These are phyloP conservation scores for Marcusenius ussheri DNA, from an alignment of 2,113 vertebrate genomes.

Conservation along the genomic window DNA sequence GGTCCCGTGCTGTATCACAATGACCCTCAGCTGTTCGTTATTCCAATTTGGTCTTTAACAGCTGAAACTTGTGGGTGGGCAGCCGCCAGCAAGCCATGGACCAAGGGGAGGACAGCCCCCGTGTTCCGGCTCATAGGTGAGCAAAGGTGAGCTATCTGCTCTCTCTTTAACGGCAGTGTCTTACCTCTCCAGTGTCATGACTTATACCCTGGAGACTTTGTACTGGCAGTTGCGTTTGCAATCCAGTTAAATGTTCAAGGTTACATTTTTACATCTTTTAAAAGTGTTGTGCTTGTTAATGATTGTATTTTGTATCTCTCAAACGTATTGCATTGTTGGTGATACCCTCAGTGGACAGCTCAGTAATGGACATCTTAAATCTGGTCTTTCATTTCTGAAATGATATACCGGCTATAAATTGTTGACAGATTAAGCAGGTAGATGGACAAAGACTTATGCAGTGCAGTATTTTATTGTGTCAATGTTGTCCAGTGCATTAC, in stretches of 20 bases:
- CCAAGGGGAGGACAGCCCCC: constrained; percentile 36
- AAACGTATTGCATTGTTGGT: background rate
- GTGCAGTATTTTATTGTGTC: background rate
- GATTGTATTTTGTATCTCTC: background rate
- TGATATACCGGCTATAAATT: background rate
- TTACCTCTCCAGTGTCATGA: background rate
- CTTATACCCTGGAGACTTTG: background rate
- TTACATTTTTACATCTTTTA: background rate
- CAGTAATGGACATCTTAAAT: background rate
- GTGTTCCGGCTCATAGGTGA: background rate
- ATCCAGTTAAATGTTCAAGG: background rate
- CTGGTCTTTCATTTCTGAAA: background rate
- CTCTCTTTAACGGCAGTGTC: background rate
- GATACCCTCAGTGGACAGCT: background rate
- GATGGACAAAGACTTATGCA: background rate
- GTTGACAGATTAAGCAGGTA: background rate
- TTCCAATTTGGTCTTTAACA: constrained; percentile 70
- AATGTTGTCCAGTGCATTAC: background rate
- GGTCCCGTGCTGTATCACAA: constrained; percentile 57
- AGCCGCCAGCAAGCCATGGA: constrained; percentile 45
- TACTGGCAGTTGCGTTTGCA: background rate
- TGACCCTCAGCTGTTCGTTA: constrained; percentile 72
- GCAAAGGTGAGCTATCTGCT: background rate
- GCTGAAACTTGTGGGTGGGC: constrained; percentile 65
- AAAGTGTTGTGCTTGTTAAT: background rate